Conservation (phyloP, 2,113 vertebrate species). For the Muscicapa adusta region DNA sequence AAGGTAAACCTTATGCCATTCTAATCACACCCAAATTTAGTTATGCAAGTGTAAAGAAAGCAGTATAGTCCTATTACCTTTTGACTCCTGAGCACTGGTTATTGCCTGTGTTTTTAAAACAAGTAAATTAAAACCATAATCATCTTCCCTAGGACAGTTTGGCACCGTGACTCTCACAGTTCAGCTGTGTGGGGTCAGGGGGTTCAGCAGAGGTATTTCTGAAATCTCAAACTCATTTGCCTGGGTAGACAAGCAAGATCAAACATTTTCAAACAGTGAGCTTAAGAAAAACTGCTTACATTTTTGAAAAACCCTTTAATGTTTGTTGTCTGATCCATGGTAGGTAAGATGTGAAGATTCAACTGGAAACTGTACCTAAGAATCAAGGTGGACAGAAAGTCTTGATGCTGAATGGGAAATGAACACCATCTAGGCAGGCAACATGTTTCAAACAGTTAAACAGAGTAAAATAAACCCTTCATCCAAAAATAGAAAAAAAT, state of each 20-base stretch:
- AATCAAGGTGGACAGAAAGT: not conserved
- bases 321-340: not conserved
- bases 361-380: not conserved
- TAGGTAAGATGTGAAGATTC: not conserved
- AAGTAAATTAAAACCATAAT: not conserved
- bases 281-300: not conserved
- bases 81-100: not conserved
- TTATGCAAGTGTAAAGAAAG: not conserved
- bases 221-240: not conserved
- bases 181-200: not conserved
- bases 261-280: not conserved
- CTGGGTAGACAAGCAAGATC: not conserved
- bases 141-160: not conserved
- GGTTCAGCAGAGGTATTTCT: not conserved
- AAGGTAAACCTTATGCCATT: not conserved
- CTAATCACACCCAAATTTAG: not conserved
- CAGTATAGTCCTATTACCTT: not conserved
- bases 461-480: not conserved
- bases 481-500: not conserved
- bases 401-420: not conserved
- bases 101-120: not conserved
- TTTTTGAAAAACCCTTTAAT: not conserved
- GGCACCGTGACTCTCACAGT: rapidly evolving
- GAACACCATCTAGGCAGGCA: not conserved
- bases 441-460: not conserved